A percentile compares a stretch with the other conserved stretches of the same genome.
Conservation (phyloP, 2,113 vertebrate genomes). For the Progne subis region DNA sequence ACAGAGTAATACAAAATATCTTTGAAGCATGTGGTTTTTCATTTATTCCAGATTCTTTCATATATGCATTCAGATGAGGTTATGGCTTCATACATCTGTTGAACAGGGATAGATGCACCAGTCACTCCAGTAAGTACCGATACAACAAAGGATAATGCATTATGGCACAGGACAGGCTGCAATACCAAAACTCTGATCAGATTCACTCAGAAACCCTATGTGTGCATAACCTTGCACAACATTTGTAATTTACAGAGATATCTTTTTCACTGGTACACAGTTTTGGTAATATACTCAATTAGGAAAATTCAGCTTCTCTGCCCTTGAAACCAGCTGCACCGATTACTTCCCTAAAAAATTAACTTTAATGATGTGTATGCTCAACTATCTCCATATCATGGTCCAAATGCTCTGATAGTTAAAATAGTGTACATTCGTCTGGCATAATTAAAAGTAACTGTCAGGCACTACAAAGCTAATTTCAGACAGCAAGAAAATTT, state of each 20-base stretch:
- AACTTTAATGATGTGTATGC: background rate
- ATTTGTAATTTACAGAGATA: background rate
- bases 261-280: background rate
- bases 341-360: background rate
- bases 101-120: background rate
- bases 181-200: background rate
- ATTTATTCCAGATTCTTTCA: background rate
- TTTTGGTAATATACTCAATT: background rate
- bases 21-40: background rate
- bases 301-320: background rate
- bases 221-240: background rate
- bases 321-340: background rate
- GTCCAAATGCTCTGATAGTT: background rate
- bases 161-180: background rate
- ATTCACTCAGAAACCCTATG: background rate
- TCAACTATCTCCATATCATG: background rate
- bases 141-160: background rate
- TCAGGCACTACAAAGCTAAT: background rate
- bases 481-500: background rate
- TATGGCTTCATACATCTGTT: background rate
- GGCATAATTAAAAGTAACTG: background rate
- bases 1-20: background rate
- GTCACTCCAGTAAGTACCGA: too few relatives aligned
- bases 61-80: background rate
- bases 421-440: background rate